These are phyloP conservation scores for Euura saliciscinereae DNA, from an alignment of 1,140 invertebrate genomes.

Conservation along the genomic window DNA sequence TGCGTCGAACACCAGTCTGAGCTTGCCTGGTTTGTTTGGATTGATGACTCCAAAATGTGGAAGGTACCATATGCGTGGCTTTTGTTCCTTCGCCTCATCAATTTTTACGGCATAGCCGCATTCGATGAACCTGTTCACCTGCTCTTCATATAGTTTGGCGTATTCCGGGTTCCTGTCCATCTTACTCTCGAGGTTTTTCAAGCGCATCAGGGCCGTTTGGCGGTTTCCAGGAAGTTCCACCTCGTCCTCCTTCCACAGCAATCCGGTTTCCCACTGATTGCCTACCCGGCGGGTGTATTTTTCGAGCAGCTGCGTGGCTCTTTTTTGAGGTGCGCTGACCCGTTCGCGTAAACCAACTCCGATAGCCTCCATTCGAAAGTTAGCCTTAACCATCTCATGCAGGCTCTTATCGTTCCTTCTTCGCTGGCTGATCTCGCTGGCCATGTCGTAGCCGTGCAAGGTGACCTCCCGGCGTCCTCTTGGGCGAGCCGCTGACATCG, in stretches of 20 bases:
- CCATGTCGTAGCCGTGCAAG: background rate
- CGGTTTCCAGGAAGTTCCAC: conserved; percentile 9
- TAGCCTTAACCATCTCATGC: conserved; percentile 14
- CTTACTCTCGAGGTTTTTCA: conserved; percentile 18
- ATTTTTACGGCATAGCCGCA: conserved; percentile 26
- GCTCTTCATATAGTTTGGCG: conserved; percentile 10
- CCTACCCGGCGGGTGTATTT: conserved; percentile 9
- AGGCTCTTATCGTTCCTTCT: background rate
- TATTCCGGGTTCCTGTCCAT: conserved; percentile 17
- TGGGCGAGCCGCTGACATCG: background rate
- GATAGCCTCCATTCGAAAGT: conserved; percentile 19
- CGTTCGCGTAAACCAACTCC: conserved; percentile 11
- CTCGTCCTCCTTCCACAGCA: conserved; percentile 19
- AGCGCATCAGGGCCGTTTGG: conserved; percentile 14
- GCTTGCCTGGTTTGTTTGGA: conserved; percentile 34
- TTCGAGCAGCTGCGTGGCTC: conserved; percentile 18
- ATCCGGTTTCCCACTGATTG: conserved; percentile 15
- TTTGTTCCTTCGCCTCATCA: background rate
- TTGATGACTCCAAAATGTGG: conserved; percentile 40
- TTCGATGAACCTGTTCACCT: conserved; percentile 27
- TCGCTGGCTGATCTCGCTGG: background rate
- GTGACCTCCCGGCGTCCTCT: background rate
- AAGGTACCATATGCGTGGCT: conserved; percentile 35
- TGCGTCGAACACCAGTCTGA: conserved; percentile 38
- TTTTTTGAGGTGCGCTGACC: background rate